Conservation (phyloP, 2,113 vertebrate species). For the Kobus ellipsiprymnus region DNA sequence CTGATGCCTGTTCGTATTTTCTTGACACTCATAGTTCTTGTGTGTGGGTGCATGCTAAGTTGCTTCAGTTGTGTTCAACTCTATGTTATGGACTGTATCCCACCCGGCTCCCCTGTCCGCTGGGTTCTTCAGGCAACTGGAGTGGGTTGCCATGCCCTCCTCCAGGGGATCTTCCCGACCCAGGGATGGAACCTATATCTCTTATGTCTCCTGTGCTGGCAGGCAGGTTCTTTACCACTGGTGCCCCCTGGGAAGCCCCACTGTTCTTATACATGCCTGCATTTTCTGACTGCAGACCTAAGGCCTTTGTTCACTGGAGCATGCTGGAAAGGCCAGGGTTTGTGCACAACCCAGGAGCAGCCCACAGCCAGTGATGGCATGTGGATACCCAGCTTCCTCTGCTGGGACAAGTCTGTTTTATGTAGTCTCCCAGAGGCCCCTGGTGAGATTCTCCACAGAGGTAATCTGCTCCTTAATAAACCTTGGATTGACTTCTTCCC, state of each 20-base stretch:
- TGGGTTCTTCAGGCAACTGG: not conserved
- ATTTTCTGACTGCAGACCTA: not conserved
- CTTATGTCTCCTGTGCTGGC: not conserved
- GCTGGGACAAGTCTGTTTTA: not conserved
- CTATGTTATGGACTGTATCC: not conserved
- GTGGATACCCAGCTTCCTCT: not conserved
- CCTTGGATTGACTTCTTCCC: not conserved
- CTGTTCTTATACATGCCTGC: not conserved
- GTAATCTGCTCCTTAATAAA: not conserved
- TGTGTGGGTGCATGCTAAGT: not conserved
- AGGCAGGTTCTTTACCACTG: not conserved
- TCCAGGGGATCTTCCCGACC: not conserved
- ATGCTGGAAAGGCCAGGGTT: not conserved
- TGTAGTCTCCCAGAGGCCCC: not conserved
- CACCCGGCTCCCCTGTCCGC: accelerated
- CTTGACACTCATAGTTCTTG: not conserved
- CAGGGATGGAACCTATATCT: not conserved
- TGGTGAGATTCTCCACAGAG: accelerated
- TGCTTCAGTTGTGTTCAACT: not conserved
- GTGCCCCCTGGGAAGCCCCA: not conserved
- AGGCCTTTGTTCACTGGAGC: not conserved
- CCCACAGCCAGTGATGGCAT: not conserved
- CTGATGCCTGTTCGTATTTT: not conserved
- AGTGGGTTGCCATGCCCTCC: not conserved
- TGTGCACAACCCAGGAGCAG: not conserved